Conservation (phyloP, 2,888 invertebrate species). For the Eupithecia exiguata region DNA sequence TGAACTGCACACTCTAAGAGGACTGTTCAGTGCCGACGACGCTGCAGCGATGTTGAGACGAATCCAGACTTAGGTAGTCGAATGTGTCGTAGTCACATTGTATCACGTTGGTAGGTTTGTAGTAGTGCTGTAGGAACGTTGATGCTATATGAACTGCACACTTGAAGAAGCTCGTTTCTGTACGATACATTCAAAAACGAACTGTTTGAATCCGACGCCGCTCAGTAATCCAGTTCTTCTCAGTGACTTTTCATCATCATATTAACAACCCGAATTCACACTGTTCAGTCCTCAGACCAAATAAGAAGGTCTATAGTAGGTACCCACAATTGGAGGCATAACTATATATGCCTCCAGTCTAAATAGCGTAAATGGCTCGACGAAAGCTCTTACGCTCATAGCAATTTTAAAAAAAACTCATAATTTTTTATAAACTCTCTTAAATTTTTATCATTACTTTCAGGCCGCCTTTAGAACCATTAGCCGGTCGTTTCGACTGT, state of each 20-base stretch:
- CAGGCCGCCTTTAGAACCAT: slow-evolving; percentile 90
- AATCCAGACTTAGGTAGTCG: slow-evolving; percentile 75
- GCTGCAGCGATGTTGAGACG: too few relatives aligned
- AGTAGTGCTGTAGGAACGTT: too few relatives aligned
- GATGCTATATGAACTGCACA: slow-evolving; percentile 90
- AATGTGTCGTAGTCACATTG: slow-evolving; percentile 57
- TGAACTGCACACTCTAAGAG: slow-evolving; percentile 93
- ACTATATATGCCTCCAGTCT: too few relatives aligned
- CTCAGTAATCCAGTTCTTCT: background rate
- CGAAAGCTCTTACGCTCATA: too few relatives aligned
- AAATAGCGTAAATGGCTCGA: too few relatives aligned
- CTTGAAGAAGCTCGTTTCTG: slow-evolving; percentile 91
- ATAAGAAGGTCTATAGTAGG: too few relatives aligned
- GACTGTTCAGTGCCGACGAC: slow-evolving; percentile 92
- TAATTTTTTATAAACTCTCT: too few relatives aligned
- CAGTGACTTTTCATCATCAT: background rate
- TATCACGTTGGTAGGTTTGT: background rate
- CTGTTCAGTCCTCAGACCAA: background rate
- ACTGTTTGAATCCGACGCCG: background rate
- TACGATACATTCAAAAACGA: background rate
- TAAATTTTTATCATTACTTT: background rate
- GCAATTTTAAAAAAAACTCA: too few relatives aligned
- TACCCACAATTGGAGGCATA: too few relatives aligned
- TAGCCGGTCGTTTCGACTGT: slow-evolving; percentile 93
- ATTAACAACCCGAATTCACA: background rate